Evolutionary conservation across 2,797 vertebrate genomes (phyloP), one percentile per base, ranked within the genome.

Genomic region (Schizothorax lantsangensis): DNA sequence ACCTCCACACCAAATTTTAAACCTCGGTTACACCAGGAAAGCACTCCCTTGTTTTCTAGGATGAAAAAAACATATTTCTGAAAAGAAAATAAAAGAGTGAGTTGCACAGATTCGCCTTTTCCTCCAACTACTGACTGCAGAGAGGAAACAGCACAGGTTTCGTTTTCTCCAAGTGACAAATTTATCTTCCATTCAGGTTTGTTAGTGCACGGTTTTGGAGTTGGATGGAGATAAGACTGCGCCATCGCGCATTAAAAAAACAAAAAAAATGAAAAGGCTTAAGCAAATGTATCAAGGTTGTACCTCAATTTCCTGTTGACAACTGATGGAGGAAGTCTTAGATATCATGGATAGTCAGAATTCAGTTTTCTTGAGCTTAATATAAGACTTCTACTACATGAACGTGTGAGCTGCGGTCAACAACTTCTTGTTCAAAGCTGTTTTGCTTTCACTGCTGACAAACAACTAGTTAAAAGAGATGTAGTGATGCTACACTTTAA

Each of bases 291-390:
- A 68, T 43, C 6, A 69, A 75, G 73, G 45, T 12, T 83, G 26
- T 40, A 68, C 49, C 71, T 81, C n/a, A 30, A 79, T 81, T 88
- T 89, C 87, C 87, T 84, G 87, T 89, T 84, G 87, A 84, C 81
- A 79, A 75, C 33, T 43, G 19, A 62, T 71, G 21, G 38, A 75
- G 64, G 69, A 81, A 82, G 72, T 26, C 72, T 30, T 72, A n/a
- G 43, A 81, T 81, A 86, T 84, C 64, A 84, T 36, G 54, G 64
- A 86, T 43, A 84, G 69, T 78, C 15, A 26, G 21, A 74, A 84
- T 23, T 81, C 12, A 36, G 21, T 38, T 69, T 68, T 19, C 15
- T 36, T 36, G 30, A 33, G 3, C 49, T 45, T 78, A 40, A 30
- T 73, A 81, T n/a, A 74, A 86, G 81, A 72, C 59, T 26, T 71